A percentile compares a stretch with the other conserved stretches of the same genome.
Conservation (phyloP, 2,797 vertebrate genomes). For the Ispidina lecontei region DNA sequence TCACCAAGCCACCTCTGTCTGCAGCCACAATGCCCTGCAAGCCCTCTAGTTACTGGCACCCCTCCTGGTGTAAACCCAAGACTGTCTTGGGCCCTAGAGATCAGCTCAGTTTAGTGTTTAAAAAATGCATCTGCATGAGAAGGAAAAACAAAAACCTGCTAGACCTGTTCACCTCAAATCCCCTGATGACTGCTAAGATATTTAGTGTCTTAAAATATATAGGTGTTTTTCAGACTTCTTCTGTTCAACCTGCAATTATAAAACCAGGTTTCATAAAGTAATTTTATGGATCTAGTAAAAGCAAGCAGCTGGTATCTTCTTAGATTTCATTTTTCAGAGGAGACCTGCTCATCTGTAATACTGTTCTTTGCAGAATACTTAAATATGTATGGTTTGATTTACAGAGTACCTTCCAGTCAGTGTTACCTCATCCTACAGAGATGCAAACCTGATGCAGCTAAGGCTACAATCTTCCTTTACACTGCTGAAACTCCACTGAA, state of each 20-base stretch:
- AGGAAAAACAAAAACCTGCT: background rate
- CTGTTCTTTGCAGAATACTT: background rate
- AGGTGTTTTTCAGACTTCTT: background rate
- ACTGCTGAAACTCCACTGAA: background rate
- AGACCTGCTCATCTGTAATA: background rate
- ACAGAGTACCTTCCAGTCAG: background rate
- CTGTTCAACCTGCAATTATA: background rate
- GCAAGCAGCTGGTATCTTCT: conserved; percentile 7
- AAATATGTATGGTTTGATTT: background rate
- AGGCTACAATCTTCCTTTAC: background rate
- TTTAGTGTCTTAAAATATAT: background rate
- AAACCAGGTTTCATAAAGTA: background rate
- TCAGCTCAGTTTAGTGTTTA: background rate
- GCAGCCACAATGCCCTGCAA: background rate
- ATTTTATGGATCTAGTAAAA: conserved; percentile 17
- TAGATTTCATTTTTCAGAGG: conserved; percentile 30
- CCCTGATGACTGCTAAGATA: background rate
- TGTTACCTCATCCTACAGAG: background rate
- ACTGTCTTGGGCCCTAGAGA: background rate
- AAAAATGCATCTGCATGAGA: background rate
- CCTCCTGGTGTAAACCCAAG: background rate
- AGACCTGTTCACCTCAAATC: background rate
- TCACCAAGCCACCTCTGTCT: too few relatives aligned
- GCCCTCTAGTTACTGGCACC: too few relatives aligned
- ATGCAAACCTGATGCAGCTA: background rate